These are phyloP conservation scores for Phasianus colchicus DNA, from an alignment of 2,113 vertebrate species.

Conservation along the genomic window DNA sequence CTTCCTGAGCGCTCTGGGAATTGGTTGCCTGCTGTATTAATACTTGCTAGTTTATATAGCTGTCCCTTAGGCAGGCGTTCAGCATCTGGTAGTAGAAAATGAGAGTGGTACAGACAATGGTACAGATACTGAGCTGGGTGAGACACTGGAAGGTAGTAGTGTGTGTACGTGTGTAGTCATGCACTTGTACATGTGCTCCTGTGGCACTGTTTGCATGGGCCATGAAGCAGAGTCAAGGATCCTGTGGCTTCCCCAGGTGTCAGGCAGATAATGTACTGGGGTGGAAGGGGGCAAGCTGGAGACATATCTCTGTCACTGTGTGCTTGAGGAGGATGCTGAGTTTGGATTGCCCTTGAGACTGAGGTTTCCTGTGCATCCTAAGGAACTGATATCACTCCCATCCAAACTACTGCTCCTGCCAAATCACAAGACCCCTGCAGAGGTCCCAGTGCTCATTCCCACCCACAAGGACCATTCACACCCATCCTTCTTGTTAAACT, in stretches of 20 bases:
- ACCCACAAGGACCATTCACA: not conserved
- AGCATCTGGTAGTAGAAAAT: not conserved
- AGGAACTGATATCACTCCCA: fast-evolving
- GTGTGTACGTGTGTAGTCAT: not conserved
- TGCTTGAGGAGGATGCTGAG: not conserved
- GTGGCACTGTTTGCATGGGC: not conserved
- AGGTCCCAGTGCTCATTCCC: not conserved
- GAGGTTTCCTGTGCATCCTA: not conserved
- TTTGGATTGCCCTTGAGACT: not conserved
- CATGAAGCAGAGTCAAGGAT: not conserved
- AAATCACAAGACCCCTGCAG: not conserved
- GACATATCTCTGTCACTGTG: not conserved
- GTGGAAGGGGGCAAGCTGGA: not conserved
- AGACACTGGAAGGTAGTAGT: not conserved
- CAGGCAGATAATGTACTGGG: not conserved
- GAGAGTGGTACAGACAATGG: not conserved
- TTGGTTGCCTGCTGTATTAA: not conserved
- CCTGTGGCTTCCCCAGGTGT: not conserved
- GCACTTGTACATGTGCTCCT: not conserved
- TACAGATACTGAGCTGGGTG: not conserved
- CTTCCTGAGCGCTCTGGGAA: not conserved
- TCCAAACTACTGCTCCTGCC: too few relatives aligned
- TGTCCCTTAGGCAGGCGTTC: not conserved
- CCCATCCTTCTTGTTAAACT: slow-evolving; percentile 27
- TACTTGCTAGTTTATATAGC: not conserved